Evolutionary conservation across 2,797 vertebrate species (phyloP).

Genomic region (Sus cebifrons): DNA sequence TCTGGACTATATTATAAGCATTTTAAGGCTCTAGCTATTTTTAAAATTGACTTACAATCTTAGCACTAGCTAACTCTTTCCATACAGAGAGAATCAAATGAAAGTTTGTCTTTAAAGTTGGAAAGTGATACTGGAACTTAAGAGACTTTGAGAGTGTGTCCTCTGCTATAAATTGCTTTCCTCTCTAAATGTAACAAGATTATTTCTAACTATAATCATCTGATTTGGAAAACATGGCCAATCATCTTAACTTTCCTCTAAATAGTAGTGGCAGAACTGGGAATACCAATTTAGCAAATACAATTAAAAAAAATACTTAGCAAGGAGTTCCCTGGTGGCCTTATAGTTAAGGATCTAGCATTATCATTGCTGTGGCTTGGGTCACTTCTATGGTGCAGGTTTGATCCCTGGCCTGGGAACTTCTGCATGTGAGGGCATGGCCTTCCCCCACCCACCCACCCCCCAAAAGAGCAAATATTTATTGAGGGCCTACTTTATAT

Average conservation of each 20-base stretch:
- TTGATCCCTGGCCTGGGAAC: too few relatives aligned
- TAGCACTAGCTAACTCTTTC: conserved; percentile 25
- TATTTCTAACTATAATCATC: conserved; percentile 11
- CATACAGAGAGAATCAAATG: neutral
- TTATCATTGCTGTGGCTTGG: too few relatives aligned
- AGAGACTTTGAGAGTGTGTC: neutral
- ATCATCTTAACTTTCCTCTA: neutral
- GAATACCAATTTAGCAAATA: conserved; percentile 16
- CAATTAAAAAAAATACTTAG: neutral
- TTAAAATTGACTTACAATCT: neutral
- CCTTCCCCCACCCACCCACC: too few relatives aligned
- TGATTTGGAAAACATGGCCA: neutral
- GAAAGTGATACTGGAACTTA: neutral
- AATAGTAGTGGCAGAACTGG: neutral
- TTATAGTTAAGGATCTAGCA: too few relatives aligned
- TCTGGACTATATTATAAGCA: neutral
- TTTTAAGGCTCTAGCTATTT: conserved; percentile 19
- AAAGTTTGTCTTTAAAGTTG: conserved; percentile 17
- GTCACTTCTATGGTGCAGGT: too few relatives aligned
- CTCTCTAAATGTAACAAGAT: conserved; percentile 10
- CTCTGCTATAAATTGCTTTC: neutral
- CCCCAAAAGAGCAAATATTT: neutral
- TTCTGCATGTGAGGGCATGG: too few relatives aligned
- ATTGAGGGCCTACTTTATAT: neutral
- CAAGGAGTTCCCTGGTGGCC: too few relatives aligned